phyloP scores from a whole-genome alignment of 1,140 invertebrate species.

The Drosophila malerkotliana region DNA sequence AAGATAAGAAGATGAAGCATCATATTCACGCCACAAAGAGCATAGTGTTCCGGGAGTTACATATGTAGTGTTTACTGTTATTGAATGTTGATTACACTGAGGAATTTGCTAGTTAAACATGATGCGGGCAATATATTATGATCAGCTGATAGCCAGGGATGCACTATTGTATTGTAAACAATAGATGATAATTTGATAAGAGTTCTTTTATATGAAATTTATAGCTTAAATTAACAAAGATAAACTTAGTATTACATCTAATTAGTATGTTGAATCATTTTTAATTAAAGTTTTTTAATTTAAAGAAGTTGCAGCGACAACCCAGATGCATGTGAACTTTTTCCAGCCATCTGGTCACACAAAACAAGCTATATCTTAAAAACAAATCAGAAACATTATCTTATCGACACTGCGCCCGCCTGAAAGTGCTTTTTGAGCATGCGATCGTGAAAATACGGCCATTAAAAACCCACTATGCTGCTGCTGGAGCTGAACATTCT shows the following conservation, averaged over 20 bases:
- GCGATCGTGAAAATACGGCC: conserved; percentile 37
- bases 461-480: conserved; percentile 54
- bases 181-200: background rate
- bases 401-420: conserved; percentile 47
- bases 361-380: conserved; percentile 14
- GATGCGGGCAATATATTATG: conserved; percentile 21
- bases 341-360: conserved; percentile 1
- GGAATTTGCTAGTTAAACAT: conserved; percentile 31
- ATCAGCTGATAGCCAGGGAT: conserved; percentile 2
- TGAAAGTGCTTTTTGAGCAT: conserved; percentile 24
- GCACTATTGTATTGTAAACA: background rate
- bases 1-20: conserved; percentile 68
- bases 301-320: background rate
- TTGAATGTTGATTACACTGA: conserved; percentile 19
- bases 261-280: too few relatives aligned
- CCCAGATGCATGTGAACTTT: background rate
- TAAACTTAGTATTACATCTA: too few relatives aligned
- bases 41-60: conserved; percentile 22
- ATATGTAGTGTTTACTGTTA: background rate
- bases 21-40: conserved; percentile 48
- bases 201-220: too few relatives aligned
- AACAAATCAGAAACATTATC: conserved; percentile 44
- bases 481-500: conserved; percentile 78
- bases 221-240: background rate
- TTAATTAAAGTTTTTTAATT: background rate